Percentiles rank a stretch among this genome's conserved stretches.
These are phyloP conservation scores for Eupithecia dodoneata DNA, from an alignment of 2,888 invertebrate genomes.

Conservation along the genomic window DNA sequence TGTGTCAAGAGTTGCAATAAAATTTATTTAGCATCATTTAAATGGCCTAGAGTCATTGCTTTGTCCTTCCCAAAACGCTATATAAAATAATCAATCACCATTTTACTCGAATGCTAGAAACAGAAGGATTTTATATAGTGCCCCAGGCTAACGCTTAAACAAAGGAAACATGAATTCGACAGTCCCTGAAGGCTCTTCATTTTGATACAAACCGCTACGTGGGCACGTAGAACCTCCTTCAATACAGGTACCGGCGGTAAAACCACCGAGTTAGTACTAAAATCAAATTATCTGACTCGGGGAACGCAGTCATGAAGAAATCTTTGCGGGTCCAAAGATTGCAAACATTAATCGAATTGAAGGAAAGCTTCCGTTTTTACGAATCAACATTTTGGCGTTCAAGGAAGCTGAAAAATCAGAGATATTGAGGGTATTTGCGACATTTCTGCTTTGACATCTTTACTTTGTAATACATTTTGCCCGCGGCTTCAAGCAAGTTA, in stretches of 20 bases:
- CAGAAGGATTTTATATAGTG: slow-evolving; percentile 10
- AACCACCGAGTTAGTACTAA: slow-evolving; percentile 42
- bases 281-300: slow-evolving; percentile 47
- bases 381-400: slow-evolving; percentile 41
- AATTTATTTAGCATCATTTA: not conserved
- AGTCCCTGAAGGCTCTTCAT: slow-evolving; percentile 8
- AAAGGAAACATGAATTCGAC: slow-evolving; percentile 39
- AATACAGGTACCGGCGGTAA: slow-evolving; percentile 42
- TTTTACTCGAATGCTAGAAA: not conserved
- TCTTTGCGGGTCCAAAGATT: slow-evolving; percentile 45
- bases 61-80: not conserved
- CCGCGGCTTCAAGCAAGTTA: not conserved
- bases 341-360: slow-evolving; percentile 46
- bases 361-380: slow-evolving; percentile 44
- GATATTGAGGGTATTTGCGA: slow-evolving; percentile 9
- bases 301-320: slow-evolving; percentile 45
- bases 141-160: not conserved
- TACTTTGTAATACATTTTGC: not conserved
- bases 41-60: not conserved
- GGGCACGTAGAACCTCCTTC: slow-evolving; percentile 22
- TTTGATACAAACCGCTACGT: slow-evolving; percentile 19
- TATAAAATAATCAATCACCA: not conserved
- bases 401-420: slow-evolving; percentile 37
- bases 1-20: not conserved
- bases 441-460: not conserved